Percentiles rank a stretch among this genome's conserved stretches.
phyloP scores from a whole-genome alignment of 1,140 invertebrate genomes.

The Cherax quadricarinatus region DNA sequence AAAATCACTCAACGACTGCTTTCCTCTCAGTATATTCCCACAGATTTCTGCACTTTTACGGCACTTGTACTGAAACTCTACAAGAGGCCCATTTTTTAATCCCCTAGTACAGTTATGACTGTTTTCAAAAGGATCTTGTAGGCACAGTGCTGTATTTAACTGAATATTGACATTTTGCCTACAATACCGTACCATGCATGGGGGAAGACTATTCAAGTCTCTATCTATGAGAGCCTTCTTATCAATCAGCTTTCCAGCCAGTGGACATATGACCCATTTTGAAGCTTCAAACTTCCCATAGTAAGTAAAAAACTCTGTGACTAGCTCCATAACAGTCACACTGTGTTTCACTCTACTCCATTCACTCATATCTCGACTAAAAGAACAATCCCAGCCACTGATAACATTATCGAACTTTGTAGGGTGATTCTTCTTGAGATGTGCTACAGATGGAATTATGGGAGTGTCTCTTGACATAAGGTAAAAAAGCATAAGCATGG shows the following conservation, averaged over 20 bases:
- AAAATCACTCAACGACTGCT: conserved; percentile 41
- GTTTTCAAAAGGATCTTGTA: conserved; percentile 83
- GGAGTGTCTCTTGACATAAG: conserved; percentile 72
- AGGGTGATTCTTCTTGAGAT: conserved; percentile 75
- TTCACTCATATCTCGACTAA: conserved; percentile 74
- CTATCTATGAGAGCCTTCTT: conserved; percentile 77
- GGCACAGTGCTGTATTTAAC: conserved; percentile 78
- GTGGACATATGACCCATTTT: conserved; percentile 79
- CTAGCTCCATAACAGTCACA: conserved; percentile 77
- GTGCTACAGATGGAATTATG: conserved; percentile 77
- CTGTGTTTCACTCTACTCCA: conserved; percentile 66
- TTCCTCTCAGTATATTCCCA: conserved; percentile 12
- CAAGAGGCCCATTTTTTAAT: conserved; percentile 20
- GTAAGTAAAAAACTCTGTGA: conserved; percentile 81
- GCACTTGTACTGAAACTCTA: conserved; percentile 62
- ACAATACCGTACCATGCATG: conserved; percentile 77
- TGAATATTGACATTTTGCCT: conserved; percentile 74
- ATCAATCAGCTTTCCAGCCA: conserved; percentile 78
- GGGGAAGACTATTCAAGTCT: conserved; percentile 75
- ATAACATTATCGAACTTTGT: conserved; percentile 49
- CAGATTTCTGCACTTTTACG: conserved; percentile 44
- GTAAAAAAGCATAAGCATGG: conserved; percentile 47
- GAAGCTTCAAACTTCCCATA: conserved; percentile 79
- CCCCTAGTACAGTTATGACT: conserved; percentile 78
- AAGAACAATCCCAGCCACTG: conserved; percentile 79